phyloP scores from a whole-genome alignment of 2,888 invertebrate species.

The Leistus spinibarbis region DNA sequence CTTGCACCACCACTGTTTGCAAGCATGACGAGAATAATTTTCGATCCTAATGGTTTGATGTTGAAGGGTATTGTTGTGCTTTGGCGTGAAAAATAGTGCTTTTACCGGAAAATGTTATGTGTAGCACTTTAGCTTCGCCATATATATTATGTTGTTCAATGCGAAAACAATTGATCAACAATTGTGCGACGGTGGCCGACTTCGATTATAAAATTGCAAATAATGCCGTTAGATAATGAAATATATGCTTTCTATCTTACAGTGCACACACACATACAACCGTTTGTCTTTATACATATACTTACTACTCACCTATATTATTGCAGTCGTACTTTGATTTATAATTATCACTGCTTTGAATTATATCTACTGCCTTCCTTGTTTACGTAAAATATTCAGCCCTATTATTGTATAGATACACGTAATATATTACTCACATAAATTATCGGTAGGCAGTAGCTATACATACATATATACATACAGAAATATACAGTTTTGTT shows the following conservation, averaged over 20 bases:
- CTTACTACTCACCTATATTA: conserved; percentile 13
- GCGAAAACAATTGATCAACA: conserved; percentile 31
- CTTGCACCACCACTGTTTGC: no score
- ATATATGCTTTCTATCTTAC: conserved; percentile 36
- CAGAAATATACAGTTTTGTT: neutral
- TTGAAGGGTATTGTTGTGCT: neutral
- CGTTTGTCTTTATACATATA: neutral
- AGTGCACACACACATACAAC: neutral
- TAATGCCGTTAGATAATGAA: conserved; percentile 40
- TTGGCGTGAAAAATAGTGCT: neutral
- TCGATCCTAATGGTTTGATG: neutral
- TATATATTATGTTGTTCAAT: neutral
- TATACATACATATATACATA: no score
- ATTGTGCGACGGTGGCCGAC: conserved; percentile 28
- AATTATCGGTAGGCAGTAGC: neutral
- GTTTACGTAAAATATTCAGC: conserved; percentile 7
- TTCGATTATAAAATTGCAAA: conserved; percentile 36
- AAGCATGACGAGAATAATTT: no score
- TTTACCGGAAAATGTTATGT: neutral
- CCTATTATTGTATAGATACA: neutral
- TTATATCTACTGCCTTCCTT: conserved; percentile 1
- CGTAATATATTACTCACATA: neutral
- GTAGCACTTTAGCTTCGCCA: neutral
- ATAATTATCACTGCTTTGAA: conserved; percentile 11
- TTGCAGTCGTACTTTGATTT: conserved; percentile 9